These are phyloP conservation scores for Carduelis carduelis DNA, from an alignment of 2,797 vertebrate species.

Conservation along the genomic window DNA sequence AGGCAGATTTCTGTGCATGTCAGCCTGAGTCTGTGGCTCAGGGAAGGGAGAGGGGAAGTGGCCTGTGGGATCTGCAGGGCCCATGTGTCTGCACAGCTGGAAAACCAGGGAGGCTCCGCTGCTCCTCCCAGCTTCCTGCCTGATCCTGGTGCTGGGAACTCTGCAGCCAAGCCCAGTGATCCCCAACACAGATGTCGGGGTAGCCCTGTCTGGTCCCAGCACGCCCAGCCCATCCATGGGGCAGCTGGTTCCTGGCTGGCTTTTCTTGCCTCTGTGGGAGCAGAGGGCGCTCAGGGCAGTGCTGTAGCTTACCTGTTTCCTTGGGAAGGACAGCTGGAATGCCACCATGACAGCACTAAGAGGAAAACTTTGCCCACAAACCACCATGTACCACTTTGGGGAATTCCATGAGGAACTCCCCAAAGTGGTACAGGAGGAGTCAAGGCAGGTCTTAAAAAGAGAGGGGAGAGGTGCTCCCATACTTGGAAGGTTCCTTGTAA, in stretches of 20 bases:
- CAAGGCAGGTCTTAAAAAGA: background rate
- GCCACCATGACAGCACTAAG: background rate
- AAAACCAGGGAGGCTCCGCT: background rate
- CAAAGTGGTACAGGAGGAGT: background rate
- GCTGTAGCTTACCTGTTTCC: background rate
- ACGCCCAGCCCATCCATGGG: accelerated
- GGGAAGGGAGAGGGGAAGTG: background rate
- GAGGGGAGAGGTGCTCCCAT: background rate
- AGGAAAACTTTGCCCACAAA: background rate
- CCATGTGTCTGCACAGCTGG: background rate
- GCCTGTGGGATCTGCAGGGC: background rate
- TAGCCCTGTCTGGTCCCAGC: background rate
- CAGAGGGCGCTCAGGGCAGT: background rate
- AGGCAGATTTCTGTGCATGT: background rate
- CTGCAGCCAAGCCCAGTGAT: background rate
- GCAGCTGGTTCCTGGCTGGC: background rate
- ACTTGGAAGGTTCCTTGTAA: background rate
- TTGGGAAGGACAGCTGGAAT: background rate
- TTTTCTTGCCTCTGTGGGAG: background rate
- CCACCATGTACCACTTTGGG: no score
- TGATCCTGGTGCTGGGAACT: background rate
- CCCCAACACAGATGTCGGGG: accelerated
- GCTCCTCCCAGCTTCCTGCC: background rate
- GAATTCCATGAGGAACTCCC: background rate
- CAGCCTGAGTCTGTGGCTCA: background rate